Evolutionary conservation across 2,797 vertebrate species (phyloP).

Genomic region (Darevskia mixta): DNA sequence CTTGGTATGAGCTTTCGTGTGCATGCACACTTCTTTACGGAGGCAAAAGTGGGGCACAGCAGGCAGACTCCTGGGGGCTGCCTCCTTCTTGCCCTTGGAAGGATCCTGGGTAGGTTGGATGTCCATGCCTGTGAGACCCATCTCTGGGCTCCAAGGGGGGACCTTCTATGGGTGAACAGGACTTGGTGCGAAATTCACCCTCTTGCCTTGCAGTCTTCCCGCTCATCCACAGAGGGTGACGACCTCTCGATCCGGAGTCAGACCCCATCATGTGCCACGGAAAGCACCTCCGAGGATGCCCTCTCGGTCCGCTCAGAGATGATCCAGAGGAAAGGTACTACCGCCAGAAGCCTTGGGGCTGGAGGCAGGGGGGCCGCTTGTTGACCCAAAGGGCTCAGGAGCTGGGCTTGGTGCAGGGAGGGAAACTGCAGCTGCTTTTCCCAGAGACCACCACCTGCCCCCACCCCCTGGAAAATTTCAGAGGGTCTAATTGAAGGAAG

Average conservation of each 20-base stretch:
- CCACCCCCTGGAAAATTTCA: fast-evolving
- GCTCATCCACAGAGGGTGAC: conserved; percentile 79
- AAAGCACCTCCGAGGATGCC: conserved; percentile 79
- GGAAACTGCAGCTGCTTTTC: neutral
- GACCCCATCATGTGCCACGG: conserved; percentile 73
- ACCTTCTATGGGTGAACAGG: conserved; percentile 34
- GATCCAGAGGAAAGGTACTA: conserved; percentile 82
- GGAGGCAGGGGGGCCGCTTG: conserved; percentile 37
- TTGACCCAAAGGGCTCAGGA: neutral
- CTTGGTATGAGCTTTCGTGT: no score
- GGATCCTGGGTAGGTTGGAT: conserved; percentile 42
- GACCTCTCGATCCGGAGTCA: conserved; percentile 80
- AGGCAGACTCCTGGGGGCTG: conserved; percentile 32
- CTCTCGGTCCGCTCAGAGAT: conserved; percentile 82
- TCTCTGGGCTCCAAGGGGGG: conserved; percentile 51
- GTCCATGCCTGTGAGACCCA: neutral
- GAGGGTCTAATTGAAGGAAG: neutral
- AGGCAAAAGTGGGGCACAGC: neutral
- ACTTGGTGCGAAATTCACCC: neutral
- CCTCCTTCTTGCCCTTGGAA: conserved; percentile 40
- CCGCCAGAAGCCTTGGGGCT: neutral
- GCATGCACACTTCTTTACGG: no score
- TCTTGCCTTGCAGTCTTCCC: conserved; percentile 78
- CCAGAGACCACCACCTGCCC: conserved; percentile 21
- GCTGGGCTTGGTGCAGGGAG: fast-evolving